Evolutionary conservation across 2,888 invertebrate species (phyloP).

Genomic region (Tipula lateralis): DNA sequence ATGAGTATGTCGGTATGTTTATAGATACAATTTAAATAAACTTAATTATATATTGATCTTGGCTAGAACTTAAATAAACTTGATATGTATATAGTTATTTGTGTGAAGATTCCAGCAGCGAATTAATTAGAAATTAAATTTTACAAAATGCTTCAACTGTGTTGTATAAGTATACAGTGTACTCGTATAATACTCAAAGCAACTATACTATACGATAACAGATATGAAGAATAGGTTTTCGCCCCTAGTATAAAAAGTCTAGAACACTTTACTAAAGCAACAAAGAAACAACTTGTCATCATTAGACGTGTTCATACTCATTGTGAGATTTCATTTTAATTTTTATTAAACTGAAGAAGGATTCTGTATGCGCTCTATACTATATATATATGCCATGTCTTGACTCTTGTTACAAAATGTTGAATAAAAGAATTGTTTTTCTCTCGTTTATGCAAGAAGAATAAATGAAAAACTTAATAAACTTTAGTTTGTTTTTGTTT

Average conservation of each 20-base stretch:
- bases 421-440: neutral
- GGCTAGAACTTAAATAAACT: neutral
- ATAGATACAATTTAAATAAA: neutral
- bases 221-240: neutral
- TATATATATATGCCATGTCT: neutral
- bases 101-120: neutral
- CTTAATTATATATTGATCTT: neutral
- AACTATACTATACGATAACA: neutral
- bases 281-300: conserved; percentile 29
- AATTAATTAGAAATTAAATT: neutral
- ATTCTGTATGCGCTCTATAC: neutral
- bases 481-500: neutral
- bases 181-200: neutral
- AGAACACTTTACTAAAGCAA: neutral
- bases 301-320: conserved; percentile 25
- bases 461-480: neutral
- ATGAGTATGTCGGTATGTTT: neutral
- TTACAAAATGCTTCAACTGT: neutral
- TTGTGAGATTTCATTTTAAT: neutral
- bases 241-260: neutral
- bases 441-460: neutral
- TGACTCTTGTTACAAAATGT: neutral
- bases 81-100: neutral
- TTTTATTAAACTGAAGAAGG: neutral
- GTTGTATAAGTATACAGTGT: neutral